Evolutionary conservation across 2,113 vertebrate genomes (phyloP).

Genomic region (Cryptoleucopteryx plumbea): DNA sequence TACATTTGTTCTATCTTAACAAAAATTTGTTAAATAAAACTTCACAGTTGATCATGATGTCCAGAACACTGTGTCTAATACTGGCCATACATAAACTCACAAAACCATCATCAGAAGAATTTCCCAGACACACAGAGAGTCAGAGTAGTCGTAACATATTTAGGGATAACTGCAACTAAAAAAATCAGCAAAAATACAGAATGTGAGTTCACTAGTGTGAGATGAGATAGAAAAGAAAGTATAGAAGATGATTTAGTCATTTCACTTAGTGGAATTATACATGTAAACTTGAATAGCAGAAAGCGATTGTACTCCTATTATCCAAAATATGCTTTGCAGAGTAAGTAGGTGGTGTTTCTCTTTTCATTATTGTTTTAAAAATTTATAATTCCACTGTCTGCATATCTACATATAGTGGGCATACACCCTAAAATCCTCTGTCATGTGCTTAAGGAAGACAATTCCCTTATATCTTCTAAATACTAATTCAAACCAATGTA

Average conservation of each 20-base stretch:
- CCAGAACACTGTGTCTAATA: background rate
- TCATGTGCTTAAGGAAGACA: background rate
- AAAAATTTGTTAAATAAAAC: background rate
- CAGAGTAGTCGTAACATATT: background rate
- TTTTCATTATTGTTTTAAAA: background rate
- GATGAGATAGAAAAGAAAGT: background rate
- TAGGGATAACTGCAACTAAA: background rate
- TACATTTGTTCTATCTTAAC: background rate
- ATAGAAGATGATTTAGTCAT: background rate
- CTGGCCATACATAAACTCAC: background rate
- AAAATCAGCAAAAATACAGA: background rate
- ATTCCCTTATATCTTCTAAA: background rate
- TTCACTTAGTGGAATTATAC: background rate
- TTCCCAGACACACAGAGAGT: background rate
- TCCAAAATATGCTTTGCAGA: background rate
- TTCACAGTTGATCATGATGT: background rate
- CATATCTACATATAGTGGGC: background rate
- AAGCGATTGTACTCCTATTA: background rate
- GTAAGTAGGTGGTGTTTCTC: background rate
- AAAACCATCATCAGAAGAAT: background rate
- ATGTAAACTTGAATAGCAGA: background rate
- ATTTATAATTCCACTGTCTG: background rate
- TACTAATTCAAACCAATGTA: background rate
- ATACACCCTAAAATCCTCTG: background rate
- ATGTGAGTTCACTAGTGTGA: background rate